Percentiles rank a stretch among this genome's conserved stretches.
Conservation (phyloP, 2,888 invertebrate species). For the Volucella bombylans region DNA sequence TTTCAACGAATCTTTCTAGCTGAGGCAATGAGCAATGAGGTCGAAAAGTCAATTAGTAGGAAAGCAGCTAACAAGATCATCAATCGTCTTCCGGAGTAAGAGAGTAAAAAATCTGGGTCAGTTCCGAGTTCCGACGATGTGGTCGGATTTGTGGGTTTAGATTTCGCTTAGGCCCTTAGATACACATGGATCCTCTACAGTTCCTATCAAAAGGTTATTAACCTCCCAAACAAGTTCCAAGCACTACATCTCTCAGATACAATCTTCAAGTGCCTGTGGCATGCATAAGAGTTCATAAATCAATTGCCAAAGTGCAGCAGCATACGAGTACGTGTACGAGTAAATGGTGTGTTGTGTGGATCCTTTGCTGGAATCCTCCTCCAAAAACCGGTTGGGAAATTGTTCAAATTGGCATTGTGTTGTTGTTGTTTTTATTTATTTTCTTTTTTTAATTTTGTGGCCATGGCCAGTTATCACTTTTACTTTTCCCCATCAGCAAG, state of each 20-base stretch:
- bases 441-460: not conserved
- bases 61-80: not conserved
- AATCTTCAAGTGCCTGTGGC: not conserved
- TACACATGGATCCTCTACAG: no score
- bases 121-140: not conserved
- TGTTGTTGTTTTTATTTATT: constrained; percentile 16
- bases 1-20: not conserved
- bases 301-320: constrained; percentile 47
- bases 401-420: constrained; percentile 51
- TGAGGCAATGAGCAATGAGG: not conserved
- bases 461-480: constrained; percentile 51
- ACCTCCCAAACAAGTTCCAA: no score
- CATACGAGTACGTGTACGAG: not conserved
- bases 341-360: not conserved
- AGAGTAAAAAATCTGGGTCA: not conserved
- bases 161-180: no score
- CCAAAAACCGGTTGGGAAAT: constrained; percentile 7
- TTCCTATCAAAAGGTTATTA: no score
- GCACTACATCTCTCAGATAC: not conserved
- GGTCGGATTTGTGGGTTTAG: no score
- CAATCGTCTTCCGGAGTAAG: not conserved
- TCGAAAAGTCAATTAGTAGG: not conserved
- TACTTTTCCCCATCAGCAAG: constrained; percentile 46
- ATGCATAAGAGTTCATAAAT: constrained; percentile 41
- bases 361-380: not conserved